These are phyloP conservation scores for Cyanoramphus novaezelandiae DNA, from an alignment of 2,113 vertebrate species.

Conservation along the genomic window DNA sequence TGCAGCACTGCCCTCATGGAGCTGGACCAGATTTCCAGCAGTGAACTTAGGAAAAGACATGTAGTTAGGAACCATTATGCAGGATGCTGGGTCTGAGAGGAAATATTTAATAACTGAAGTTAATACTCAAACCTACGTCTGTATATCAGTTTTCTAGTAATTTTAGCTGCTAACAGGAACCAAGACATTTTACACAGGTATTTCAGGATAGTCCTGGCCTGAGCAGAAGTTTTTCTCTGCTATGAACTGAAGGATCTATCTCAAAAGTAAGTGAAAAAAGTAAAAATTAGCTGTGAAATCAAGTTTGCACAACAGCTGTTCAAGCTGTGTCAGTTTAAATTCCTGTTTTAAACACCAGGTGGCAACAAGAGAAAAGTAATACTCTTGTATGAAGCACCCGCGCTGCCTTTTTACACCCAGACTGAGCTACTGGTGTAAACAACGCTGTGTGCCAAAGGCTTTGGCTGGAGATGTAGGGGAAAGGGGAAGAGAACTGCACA, in stretches of 20 bases:
- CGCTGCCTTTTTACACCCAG: neutral
- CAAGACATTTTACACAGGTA: neutral
- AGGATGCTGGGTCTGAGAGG: neutral
- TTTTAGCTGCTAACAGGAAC: neutral
- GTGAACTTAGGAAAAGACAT: neutral
- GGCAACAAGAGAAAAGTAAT: slow-evolving; percentile 42
- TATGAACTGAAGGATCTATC: neutral
- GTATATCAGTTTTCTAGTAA: neutral
- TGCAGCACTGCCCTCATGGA: accelerated
- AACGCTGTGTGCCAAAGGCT: accelerated
- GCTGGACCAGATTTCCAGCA: neutral
- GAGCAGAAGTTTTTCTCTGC: neutral
- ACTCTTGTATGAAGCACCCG: accelerated
- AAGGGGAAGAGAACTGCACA: neutral
- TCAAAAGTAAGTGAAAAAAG: neutral
- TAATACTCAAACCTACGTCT: neutral
- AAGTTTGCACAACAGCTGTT: neutral
- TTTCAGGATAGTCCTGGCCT: neutral
- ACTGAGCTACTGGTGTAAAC: neutral
- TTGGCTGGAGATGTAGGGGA: neutral
- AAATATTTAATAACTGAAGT: neutral
- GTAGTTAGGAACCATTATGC: neutral
- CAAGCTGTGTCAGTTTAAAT: neutral
- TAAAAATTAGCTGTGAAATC: neutral
- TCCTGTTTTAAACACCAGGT: slow-evolving; percentile 33